Conservation (phyloP, 2,113 vertebrate species). For the Ailuropoda melanoleuca region DNA sequence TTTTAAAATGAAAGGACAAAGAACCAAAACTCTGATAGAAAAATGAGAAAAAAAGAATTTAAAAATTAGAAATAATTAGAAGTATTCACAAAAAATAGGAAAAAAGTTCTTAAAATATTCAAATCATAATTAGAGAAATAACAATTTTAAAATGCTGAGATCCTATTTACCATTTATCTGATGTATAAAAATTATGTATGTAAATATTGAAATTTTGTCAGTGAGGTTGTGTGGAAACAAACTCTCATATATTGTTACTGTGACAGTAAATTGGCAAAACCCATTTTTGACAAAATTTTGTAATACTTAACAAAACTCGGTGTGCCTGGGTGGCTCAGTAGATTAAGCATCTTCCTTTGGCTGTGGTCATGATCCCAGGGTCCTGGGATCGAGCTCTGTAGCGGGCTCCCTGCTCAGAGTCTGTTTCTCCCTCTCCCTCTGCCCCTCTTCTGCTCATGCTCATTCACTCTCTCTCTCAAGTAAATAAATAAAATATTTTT, state of each 20-base stretch:
- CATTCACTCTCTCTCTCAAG: too few species aligned
- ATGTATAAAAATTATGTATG: not conserved
- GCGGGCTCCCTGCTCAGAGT: not conserved
- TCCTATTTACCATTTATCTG: not conserved
- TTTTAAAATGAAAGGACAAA: not conserved
- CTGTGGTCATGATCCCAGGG: not conserved
- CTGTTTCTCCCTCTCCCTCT: not conserved
- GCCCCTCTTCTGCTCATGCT: too few species aligned
- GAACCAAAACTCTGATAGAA: not conserved
- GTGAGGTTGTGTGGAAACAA: not conserved
- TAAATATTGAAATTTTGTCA: not conserved
- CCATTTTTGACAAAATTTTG: not conserved
- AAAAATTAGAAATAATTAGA: not conserved
- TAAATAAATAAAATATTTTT: too few species aligned
- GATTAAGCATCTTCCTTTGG: not conserved
- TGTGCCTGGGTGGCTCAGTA: too few species aligned
- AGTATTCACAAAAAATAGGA: not conserved
- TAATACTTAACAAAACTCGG: not conserved
- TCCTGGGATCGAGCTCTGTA: not conserved
- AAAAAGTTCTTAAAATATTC: not conserved
- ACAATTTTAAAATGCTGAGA: not conserved
- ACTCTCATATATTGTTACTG: not conserved
- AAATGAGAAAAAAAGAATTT: not conserved
- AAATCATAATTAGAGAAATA: not conserved
- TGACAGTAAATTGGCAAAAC: not conserved